Base-by-base conservation (phyloP, 2,113 vertebrate genomes). In the Mus musculus region DNA sequence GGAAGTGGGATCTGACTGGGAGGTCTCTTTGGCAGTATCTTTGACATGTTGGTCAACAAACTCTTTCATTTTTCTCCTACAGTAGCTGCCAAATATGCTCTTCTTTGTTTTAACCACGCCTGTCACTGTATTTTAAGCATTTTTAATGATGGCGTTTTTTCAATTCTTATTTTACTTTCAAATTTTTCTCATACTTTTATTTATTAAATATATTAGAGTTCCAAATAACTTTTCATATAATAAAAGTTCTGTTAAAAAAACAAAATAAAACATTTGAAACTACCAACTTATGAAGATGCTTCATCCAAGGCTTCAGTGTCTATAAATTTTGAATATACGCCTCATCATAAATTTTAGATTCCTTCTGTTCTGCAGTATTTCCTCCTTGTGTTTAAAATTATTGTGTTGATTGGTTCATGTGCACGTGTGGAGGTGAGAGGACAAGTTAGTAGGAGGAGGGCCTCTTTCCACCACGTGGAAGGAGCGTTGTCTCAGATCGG, bases 131-230 rank as follows among this genome's bases (percentile, higher is more conserved):
- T 85, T 91, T 93, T 24, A 39, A 24, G 8, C 7, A 14, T 85
- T 93, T 63, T 86, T 67, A 86, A 33, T 67, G n/a, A 63, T 84
- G 22, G 36, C 39, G 11, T 80, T 52, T 0, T 90, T 0, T 87
- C 26, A 91, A 88, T 42, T 28, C 76, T 2, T 36, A 49, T 82
- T 91, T 84, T 76, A 11, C 93, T 77, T 94, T 67, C 5, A 85
- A 67, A 86, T 54, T 54, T 94, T 95, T 90, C 52, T 75, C 11
- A 59, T 7, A 72, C n/a, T 91, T 96, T 92, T 89, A 30, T 86
- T 42, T 85, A 22, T 73, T 69, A 89, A 88, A 42, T 75, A 36
- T 85, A 59, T 93, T 72, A 89, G 17, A 26, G 46, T 94, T 84
- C 33, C 20, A 10, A 52, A 1, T 89, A 91, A 78, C 30, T 75